Evolutionary conservation across 2,797 vertebrate genomes (phyloP), one percentile per base, ranked within the genome.

Genomic region (Xiphophorus birchmanni): DNA sequence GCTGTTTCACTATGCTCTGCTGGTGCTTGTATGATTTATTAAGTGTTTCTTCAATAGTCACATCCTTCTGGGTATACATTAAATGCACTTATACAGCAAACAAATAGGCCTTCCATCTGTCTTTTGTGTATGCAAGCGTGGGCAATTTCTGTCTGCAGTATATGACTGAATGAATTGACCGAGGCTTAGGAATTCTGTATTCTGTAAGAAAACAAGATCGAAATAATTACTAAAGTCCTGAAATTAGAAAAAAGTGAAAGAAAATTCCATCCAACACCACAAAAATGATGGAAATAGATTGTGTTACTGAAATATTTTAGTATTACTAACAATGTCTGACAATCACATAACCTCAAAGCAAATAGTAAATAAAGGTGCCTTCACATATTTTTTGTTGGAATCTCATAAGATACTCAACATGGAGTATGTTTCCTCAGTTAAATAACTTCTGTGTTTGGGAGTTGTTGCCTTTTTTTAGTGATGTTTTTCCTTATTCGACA

Each of bases 21-120:
- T 81, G 79, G 86, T 79, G 73, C 82, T 48, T 45, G 48, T 52
- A 56, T 74, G 82, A 83, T 85, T 74, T 84, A 83, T 86, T 13
- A 71, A 78, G 72, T 76, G 32, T 79, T 21, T 83, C 37, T 73
- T 58, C 9, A 82, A 72, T 67, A 18, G 47, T 15, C 35, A 32
- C 40, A 63, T 77, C 73, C 82, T 65, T 80, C 75, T 84, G 75
- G 58, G 75, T 37, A 45, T 67, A 79, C 69, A 74, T n/a, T 80
- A 73, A 78, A 83, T 79, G 76, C 58, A 79, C 52, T 21, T 76
- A 12, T 77, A 81, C n/a, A 42, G 1, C 50, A 73, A 52, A 69
- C 12, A 32, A 76, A 58, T 50, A 21, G 60, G 40, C 73, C 17
- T 54, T 47, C n/a, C 35, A n/a, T n/a, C 4, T 42, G 35, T 71